Conservation (phyloP, 1,140 invertebrate genomes). For the Cardiocondyla obscurior region DNA sequence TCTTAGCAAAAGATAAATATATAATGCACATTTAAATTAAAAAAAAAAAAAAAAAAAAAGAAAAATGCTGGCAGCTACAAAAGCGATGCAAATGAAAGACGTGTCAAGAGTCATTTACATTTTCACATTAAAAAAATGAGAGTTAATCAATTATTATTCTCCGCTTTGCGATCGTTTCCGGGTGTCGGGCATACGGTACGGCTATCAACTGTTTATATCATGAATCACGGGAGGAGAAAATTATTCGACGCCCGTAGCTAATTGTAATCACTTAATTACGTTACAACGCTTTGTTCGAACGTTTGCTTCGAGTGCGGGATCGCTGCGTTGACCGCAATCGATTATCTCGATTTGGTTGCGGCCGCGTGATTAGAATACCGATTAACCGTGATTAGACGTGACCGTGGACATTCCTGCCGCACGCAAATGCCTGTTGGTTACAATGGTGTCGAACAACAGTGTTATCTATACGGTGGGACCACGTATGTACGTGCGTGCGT, state of each 20-base stretch:
- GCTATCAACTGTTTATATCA: constrained; percentile 21
- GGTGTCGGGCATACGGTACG: not conserved
- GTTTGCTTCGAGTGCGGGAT: constrained; percentile 17
- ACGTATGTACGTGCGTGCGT: constrained; percentile 33
- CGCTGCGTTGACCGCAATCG: constrained; percentile 37
- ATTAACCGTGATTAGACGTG: constrained; percentile 55
- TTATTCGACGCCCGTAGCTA: constrained; percentile 34
- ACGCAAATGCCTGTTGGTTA: constrained; percentile 57
- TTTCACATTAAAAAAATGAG: not conserved
- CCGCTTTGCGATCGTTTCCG: constrained; percentile 5
- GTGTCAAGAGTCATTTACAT: not conserved
- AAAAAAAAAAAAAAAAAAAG: too few relatives aligned
- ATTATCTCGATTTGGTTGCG: constrained; percentile 53
- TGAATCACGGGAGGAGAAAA: constrained; percentile 32
- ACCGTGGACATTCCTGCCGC: constrained; percentile 47
- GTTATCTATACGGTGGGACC: constrained; percentile 42
- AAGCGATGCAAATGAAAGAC: not conserved
- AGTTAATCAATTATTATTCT: not conserved
- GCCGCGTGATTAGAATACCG: constrained; percentile 52
- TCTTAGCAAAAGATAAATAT: not conserved
- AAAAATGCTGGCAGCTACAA: too few relatives aligned
- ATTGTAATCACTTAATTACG: constrained; percentile 48
- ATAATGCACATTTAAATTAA: not conserved
- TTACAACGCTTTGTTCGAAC: constrained; percentile 42
- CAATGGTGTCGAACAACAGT: constrained; percentile 54